A percentile compares a stretch with the other conserved stretches of the same genome.
Evolutionary conservation across 2,888 invertebrate species (phyloP).

Genomic region (Lacanobia oleracea): DNA sequence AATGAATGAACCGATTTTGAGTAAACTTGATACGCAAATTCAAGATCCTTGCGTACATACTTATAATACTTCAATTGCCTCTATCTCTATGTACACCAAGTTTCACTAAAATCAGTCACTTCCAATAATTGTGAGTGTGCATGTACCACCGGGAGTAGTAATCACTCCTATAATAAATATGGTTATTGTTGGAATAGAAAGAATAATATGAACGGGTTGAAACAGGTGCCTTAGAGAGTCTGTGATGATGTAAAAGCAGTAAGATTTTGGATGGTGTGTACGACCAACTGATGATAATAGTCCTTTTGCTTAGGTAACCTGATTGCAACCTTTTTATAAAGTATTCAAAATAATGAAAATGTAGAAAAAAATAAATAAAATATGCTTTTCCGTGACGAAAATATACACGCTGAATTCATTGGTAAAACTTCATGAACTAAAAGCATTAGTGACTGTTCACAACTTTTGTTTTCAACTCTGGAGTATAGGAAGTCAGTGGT

Average conservation of each 20-base stretch:
- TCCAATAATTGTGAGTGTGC: too few species aligned
- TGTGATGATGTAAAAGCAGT: neutral
- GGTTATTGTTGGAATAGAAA: neutral
- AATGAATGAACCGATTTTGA: too few species aligned
- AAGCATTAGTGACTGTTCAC: neutral
- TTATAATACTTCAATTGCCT: too few species aligned
- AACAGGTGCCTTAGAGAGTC: slow-evolving; percentile 26
- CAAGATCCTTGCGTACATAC: too few species aligned
- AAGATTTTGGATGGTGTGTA: neutral
- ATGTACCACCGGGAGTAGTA: too few species aligned
- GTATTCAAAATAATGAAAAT: too few species aligned
- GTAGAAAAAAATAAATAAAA: neutral
- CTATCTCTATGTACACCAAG: too few species aligned
- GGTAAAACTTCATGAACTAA: neutral
- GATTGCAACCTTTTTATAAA: neutral
- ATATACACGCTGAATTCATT: neutral
- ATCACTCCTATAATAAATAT: neutral
- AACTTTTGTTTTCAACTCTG: too few species aligned
- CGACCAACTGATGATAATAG: too few species aligned
- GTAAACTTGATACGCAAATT: too few species aligned
- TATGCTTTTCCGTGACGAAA: neutral
- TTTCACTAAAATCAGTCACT: too few species aligned
- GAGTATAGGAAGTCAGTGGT: too few species aligned
- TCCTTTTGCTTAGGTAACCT: neutral
- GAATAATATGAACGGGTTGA: neutral